Conservation (phyloP, 2,797 vertebrate species). For the Syngnathus acus region DNA sequence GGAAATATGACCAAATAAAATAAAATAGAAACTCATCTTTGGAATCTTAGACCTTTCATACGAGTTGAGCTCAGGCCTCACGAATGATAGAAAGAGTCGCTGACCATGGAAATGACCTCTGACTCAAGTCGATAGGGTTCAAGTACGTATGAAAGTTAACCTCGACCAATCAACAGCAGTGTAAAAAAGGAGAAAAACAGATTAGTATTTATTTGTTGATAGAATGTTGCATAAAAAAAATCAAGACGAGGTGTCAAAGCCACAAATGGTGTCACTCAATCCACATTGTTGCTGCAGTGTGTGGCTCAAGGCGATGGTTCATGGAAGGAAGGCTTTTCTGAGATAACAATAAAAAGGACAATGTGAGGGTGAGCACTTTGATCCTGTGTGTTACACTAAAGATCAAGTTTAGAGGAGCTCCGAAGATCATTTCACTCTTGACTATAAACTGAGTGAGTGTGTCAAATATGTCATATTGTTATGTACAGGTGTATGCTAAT, state of each 20-base stretch:
- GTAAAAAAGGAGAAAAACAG: not conserved
- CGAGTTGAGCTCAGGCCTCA: not conserved
- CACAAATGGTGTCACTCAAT: constrained; percentile 57
- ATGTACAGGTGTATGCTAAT: no score
- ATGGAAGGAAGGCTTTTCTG: constrained; percentile 60
- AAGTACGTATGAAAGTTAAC: no score
- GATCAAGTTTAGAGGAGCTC: constrained; percentile 36
- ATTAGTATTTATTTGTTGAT: not conserved
- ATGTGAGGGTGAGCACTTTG: constrained; percentile 49
- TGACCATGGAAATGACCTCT: no score
- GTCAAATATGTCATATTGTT: not conserved
- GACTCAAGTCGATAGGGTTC: no score
- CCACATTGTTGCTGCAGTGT: constrained; percentile 27
- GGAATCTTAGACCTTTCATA: not conserved
- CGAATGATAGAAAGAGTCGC: no score
- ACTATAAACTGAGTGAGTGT: not conserved
- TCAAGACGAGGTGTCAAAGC: constrained; percentile 51
- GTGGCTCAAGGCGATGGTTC: constrained; percentile 40
- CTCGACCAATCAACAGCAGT: no score
- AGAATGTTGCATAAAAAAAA: not conserved
- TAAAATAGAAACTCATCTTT: not conserved
- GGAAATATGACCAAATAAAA: constrained; percentile 5
- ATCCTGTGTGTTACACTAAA: constrained; percentile 51
- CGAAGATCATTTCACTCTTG: constrained; percentile 18
- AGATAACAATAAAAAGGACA: constrained; percentile 64